Conservation (phyloP, 2,113 vertebrate species). For the Misgurnus mizolepis region DNA sequence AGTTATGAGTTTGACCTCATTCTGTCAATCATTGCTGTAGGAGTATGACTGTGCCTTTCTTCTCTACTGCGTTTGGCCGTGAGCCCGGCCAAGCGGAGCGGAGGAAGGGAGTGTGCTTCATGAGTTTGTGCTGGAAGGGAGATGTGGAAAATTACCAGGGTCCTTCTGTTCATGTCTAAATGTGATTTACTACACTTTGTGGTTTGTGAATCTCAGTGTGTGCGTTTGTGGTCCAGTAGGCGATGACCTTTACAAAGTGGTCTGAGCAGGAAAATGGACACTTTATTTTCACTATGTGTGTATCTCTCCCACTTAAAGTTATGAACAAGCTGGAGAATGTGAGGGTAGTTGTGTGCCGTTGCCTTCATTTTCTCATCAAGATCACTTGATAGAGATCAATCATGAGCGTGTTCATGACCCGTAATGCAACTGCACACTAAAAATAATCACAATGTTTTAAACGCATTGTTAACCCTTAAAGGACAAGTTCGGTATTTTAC, state of each 20-base stretch:
- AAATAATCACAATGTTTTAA: no score
- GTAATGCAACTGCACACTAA: no score
- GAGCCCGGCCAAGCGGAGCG: conserved; percentile 49
- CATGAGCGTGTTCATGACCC: no score
- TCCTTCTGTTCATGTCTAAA: conserved; percentile 38
- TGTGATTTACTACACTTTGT: conserved; percentile 16
- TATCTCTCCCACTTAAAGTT: not conserved
- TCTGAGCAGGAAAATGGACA: not conserved
- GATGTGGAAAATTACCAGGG: conserved; percentile 73
- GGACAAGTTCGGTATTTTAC: no score
- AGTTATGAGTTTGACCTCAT: conserved; percentile 44
- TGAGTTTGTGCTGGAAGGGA: conserved; percentile 57
- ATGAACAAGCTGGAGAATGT: not conserved
- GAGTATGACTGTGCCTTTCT: conserved; percentile 53
- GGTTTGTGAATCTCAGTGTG: not conserved
- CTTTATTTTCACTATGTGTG: not conserved
- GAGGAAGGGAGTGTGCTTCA: conserved; percentile 40
- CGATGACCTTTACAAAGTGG: not conserved
- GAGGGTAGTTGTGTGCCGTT: no score
- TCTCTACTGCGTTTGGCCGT: conserved; percentile 56
- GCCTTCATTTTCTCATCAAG: no score
- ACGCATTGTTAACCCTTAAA: no score
- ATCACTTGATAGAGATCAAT: no score
- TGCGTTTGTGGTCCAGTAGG: conserved; percentile 4
- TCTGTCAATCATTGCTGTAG: conserved; percentile 20